phyloP scores from a whole-genome alignment of 2,113 vertebrate genomes.

The Redunca redunca region DNA sequence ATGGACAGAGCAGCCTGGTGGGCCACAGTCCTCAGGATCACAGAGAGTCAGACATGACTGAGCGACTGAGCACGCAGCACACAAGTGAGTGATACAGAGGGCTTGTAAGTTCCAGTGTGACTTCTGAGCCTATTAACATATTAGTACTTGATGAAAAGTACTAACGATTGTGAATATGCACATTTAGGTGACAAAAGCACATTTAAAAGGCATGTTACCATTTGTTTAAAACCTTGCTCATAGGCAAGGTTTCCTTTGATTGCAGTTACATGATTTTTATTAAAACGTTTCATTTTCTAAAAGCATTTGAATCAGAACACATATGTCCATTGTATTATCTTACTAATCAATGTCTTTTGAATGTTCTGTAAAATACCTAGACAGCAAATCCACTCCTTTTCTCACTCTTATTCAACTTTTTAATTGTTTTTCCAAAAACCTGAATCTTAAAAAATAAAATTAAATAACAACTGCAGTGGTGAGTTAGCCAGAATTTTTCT shows the following conservation, averaged over 20 bases:
- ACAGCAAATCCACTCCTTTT: background rate
- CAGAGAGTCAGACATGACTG: background rate
- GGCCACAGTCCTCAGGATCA: background rate
- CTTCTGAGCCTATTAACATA: background rate
- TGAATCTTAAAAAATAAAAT: background rate
- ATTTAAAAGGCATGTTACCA: background rate
- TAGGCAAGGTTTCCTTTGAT: conserved; percentile 9
- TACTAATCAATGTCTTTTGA: conserved; percentile 4
- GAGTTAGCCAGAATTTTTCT: background rate
- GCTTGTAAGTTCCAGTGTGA: background rate
- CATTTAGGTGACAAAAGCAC: background rate
- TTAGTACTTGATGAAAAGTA: background rate
- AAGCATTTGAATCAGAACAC: background rate
- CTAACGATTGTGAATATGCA: background rate
- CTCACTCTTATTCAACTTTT: background rate
- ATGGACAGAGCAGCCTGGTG: background rate
- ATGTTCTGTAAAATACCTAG: background rate
- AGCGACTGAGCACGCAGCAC: background rate
- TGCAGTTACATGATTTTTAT: background rate
- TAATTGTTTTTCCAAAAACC: conserved; percentile 6
- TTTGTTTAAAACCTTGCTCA: conserved; percentile 22
- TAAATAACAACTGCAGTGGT: background rate
- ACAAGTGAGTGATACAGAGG: background rate
- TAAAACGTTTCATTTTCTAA: conserved; percentile 25
- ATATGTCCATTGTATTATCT: background rate